Evolutionary conservation across 2,888 invertebrate species (phyloP).

Genomic region (Heteromurus nitidus): DNA sequence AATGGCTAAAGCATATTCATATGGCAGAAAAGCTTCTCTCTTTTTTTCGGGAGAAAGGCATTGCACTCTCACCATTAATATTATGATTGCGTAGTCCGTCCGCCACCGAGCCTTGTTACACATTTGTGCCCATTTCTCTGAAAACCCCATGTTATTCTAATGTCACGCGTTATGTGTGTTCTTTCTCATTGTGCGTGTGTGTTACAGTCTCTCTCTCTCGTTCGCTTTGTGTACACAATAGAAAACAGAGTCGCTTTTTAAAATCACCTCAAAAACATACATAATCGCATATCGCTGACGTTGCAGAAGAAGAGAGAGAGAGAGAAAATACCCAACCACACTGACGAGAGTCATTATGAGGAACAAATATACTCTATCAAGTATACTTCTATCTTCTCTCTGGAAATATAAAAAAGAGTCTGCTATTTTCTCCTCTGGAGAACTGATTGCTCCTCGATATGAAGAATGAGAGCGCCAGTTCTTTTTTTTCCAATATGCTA

Average conservation of each 20-base stretch:
- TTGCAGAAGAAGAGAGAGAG: background rate
- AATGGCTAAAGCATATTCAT: background rate
- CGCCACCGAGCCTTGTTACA: too few species aligned
- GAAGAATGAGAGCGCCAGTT: too few species aligned
- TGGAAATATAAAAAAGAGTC: too few species aligned
- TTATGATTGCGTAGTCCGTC: constrained; percentile 9
- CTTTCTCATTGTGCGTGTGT: background rate
- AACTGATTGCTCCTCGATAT: too few species aligned
- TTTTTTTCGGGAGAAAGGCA: constrained; percentile 35
- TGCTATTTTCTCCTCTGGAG: too few species aligned
- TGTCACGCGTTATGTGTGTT: constrained; percentile 20
- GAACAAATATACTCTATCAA: too few species aligned
- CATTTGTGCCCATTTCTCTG: constrained; percentile 14
- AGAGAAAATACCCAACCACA: too few species aligned
- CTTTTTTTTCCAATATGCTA: too few species aligned
- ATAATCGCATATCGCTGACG: too few species aligned
- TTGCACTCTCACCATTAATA: constrained; percentile 9
- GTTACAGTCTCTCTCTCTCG: background rate
- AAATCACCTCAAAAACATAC: background rate
- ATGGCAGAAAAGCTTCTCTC: background rate
- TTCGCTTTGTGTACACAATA: constrained; percentile 3
- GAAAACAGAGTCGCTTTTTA: background rate
- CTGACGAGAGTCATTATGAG: too few species aligned
- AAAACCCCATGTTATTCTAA: constrained; percentile 33
- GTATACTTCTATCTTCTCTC: too few species aligned